These are phyloP conservation scores for Oreotrochilus melanogaster DNA, from an alignment of 2,113 vertebrate species.

Conservation along the genomic window DNA sequence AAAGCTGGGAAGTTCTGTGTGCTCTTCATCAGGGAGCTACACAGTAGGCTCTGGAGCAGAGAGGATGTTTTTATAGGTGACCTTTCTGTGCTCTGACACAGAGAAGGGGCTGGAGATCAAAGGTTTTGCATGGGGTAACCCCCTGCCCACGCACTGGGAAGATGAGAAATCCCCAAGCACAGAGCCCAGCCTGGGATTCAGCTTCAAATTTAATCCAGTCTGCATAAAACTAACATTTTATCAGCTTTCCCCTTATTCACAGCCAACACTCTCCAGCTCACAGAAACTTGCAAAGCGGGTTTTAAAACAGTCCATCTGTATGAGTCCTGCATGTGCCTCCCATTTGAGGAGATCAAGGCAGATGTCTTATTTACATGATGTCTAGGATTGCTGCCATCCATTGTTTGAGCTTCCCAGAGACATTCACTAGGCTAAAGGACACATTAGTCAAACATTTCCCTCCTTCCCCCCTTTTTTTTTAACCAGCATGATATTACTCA, in stretches of 20 bases:
- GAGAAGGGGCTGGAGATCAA: neutral
- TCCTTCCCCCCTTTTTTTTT: neutral
- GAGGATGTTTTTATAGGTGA: neutral
- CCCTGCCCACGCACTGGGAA: neutral
- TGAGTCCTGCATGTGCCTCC: neutral
- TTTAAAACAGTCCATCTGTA: conserved; percentile 12
- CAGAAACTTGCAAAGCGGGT: neutral
- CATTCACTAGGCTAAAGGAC: neutral
- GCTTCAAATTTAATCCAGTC: neutral
- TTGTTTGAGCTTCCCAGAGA: conserved; percentile 41
- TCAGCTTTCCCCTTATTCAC: neutral
- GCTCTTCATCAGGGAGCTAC: neutral
- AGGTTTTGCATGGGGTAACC: neutral
- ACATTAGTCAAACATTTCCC: conserved; percentile 15
- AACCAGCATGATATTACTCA: neutral
- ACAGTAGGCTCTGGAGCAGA: neutral
- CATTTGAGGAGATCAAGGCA: conserved; percentile 13
- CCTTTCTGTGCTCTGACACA: neutral
- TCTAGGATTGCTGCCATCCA: conserved; percentile 49
- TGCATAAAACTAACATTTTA: neutral
- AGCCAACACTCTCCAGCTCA: neutral
- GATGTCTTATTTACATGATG: conserved; percentile 54
- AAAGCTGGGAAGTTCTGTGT: neutral
- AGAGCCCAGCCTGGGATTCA: neutral
- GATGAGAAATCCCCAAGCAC: neutral